These are phyloP conservation scores for Eciton burchellii DNA, from an alignment of 1,140 invertebrate genomes.

Conservation along the genomic window DNA sequence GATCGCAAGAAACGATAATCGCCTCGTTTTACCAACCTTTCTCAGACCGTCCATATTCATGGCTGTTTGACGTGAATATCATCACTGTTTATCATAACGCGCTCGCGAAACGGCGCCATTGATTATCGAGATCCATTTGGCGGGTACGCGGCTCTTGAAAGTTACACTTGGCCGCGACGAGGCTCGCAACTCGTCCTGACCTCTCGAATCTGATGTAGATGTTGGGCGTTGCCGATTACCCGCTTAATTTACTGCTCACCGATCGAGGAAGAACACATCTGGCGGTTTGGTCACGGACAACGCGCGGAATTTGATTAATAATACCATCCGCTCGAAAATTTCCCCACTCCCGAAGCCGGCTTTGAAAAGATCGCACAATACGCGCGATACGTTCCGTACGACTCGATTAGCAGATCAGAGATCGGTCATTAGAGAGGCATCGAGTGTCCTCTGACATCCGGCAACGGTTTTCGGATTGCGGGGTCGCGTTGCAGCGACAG, in stretches of 20 bases:
- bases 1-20: background rate
- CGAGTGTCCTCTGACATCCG: background rate
- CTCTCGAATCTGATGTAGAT: slow-evolving; percentile 3
- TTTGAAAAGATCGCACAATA: too few species aligned
- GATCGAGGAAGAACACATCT: slow-evolving; percentile 31
- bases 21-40: slow-evolving; percentile 7
- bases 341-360: too few species aligned
- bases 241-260: slow-evolving; percentile 61
- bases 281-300: slow-evolving; percentile 7
- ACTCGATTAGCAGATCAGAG: too few species aligned
- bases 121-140: background rate
- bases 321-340: slow-evolving; percentile 57
- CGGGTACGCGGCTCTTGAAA: background rate
- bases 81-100: background rate
- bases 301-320: slow-evolving; percentile 66
- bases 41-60: background rate
- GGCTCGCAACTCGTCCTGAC: background rate
- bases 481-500: background rate
- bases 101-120: background rate
- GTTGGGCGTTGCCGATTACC: slow-evolving; percentile 13
- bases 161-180: background rate
- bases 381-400: too few species aligned
- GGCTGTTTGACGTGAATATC: background rate
- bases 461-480: background rate
- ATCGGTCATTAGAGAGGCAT: background rate